Evolutionary conservation across 2,113 vertebrate species (phyloP), one percentile per base, ranked within the genome.

Genomic region (Gymnogyps californianus): DNA sequence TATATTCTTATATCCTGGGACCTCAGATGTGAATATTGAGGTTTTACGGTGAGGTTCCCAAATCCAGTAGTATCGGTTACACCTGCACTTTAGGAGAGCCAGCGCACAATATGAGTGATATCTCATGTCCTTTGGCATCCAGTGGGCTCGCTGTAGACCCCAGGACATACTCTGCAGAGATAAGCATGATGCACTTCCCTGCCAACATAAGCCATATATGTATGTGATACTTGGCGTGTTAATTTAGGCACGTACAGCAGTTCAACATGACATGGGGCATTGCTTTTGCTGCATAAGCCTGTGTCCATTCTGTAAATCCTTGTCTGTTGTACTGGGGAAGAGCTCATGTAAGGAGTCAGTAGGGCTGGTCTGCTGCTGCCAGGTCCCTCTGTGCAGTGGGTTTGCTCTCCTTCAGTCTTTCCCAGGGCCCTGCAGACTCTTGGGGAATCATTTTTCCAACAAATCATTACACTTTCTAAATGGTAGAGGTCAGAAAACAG

Each of bases 111-210:
- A 1, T 24, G 22, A 75, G 16, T n/a, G 28, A 18, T 25, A 15
- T 18, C 24, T n/a, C 31, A 4, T 26, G 18, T 42, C n/a, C 44
- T 71, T 74, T n/a, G 38, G n/a, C 17, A 31, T 28, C 36, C 26
- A 5, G 0, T 24, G 21, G 22, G 4, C 18, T 52, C 4, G 0
- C 17, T 75, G 19, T 0, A 64, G 72, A 52, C 12, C 4, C 9
- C 21, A 67, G 59, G 61, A 36, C 18, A 66, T 9, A 25, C 24
- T 55, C 52, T 8, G 14, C 58, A 93, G 40, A 62, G 28, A 38
- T 7, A 25, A 64, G 8, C 3, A 1, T 13, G 21, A 36, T 7
- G 25, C 8, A 38, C 32, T 64, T 75, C 24, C 18, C 40, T 52
- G 31, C 34, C n/a, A 28, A 10, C 5, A 6, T 22, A 40, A 47